Evolutionary conservation across 2,113 vertebrate genomes (phyloP).

Genomic region (Cynopterus brachyotis): DNA sequence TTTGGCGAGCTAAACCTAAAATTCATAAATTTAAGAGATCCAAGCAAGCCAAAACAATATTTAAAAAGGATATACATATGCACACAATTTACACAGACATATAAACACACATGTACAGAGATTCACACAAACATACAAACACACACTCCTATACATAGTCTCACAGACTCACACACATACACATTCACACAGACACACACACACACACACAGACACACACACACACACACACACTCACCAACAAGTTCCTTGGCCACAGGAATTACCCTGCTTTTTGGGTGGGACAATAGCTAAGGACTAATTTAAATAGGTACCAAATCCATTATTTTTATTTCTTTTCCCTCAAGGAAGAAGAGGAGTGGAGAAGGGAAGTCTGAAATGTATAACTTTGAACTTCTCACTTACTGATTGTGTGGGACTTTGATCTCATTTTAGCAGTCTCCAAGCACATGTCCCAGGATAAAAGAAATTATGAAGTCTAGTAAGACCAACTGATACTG

Average conservation of each 20-base stretch:
- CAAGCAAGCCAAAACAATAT: background rate
- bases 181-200: background rate
- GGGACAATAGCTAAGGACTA: background rate
- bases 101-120: background rate
- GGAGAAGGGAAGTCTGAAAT: background rate
- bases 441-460: background rate
- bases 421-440: background rate
- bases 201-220: background rate
- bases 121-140: background rate
- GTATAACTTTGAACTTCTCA: background rate
- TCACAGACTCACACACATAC: background rate
- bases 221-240: background rate
- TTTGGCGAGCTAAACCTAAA: background rate
- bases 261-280: background rate
- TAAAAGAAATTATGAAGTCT: conserved; percentile 24
- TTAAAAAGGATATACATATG: background rate
- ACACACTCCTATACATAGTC: background rate
- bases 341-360: background rate
- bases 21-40: background rate
- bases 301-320: background rate
- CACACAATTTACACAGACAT: background rate
- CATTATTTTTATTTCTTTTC: background rate
- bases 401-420: background rate
- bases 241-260: background rate
- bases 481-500: background rate